Percentiles rank a stretch among this genome's conserved stretches.
These are phyloP conservation scores for Steinernema feltiae DNA, from an alignment of 1,140 invertebrate species.

Conservation along the genomic window DNA sequence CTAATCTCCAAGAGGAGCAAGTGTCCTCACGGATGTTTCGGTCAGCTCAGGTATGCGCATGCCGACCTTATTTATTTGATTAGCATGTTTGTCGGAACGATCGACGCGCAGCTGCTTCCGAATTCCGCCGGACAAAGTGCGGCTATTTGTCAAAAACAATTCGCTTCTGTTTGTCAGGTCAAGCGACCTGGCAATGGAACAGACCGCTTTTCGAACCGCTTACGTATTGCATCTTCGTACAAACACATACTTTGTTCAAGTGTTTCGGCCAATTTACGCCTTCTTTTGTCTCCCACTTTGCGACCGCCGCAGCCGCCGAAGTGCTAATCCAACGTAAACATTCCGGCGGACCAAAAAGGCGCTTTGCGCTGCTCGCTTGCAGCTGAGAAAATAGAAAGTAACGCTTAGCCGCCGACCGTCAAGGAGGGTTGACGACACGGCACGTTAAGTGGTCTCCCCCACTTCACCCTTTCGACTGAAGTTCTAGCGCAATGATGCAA, in stretches of 20 bases:
- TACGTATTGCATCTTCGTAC: slow-evolving; percentile 4
- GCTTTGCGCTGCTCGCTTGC: not conserved
- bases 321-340: slow-evolving; percentile 9
- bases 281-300: not conserved
- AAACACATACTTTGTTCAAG: not conserved
- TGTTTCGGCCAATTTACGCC: not conserved
- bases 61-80: not conserved
- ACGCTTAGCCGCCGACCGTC: not conserved
- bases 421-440: too few species aligned
- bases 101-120: not conserved
- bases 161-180: slow-evolving; percentile 11
- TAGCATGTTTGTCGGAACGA: not conserved
- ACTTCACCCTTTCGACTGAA: not conserved
- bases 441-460: not conserved
- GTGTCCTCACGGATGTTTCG: not conserved
- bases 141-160: not conserved
- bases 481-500: not conserved
- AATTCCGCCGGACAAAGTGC: not conserved
- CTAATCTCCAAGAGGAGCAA: too few species aligned
- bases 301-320: not conserved
- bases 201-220: not conserved
- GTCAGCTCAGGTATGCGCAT: not conserved
- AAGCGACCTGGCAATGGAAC: not conserved
- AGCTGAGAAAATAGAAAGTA: slow-evolving; percentile 14
- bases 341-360: not conserved